A percentile compares a stretch with the other conserved stretches of the same genome.
phyloP scores from a whole-genome alignment of 2,888 invertebrate species.

The Ophion ellenae region DNA sequence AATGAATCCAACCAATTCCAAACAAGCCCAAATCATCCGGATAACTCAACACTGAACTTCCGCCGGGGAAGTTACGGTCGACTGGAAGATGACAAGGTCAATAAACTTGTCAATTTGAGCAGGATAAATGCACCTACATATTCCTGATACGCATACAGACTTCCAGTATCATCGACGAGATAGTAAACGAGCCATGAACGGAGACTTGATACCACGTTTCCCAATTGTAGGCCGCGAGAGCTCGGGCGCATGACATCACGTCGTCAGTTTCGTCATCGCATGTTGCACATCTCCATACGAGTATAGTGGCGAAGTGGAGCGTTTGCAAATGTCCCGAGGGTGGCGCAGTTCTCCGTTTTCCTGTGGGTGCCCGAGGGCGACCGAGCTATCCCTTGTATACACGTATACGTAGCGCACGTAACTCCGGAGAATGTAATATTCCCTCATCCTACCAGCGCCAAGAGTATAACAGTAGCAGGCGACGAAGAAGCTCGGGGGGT shows the following conservation, averaged over 20 bases:
- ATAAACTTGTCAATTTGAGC: background rate
- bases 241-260: background rate
- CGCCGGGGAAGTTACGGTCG: background rate
- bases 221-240: background rate
- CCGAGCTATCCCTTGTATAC: slow-evolving; percentile 13
- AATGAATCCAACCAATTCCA: background rate
- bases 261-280: slow-evolving; percentile 25
- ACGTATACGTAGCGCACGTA: slow-evolving; percentile 23
- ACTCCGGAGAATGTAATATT: slow-evolving; percentile 46
- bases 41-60: too few species aligned
- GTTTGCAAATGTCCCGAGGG: slow-evolving; percentile 28
- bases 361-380: slow-evolving; percentile 42
- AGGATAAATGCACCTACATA: background rate
- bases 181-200: background rate
- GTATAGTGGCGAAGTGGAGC: background rate
- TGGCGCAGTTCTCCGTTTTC: slow-evolving; percentile 25
- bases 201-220: background rate
- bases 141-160: background rate
- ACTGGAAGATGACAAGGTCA: background rate
- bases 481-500: slow-evolving; percentile 26
- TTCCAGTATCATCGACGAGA: background rate
- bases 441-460: slow-evolving; percentile 28
- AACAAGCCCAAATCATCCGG: too few species aligned
- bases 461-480: slow-evolving; percentile 34
- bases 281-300: slow-evolving; percentile 15